A percentile compares a stretch with the other conserved stretches of the same genome.
Conservation (phyloP, 2,113 vertebrate species). For the Riparia riparia region DNA sequence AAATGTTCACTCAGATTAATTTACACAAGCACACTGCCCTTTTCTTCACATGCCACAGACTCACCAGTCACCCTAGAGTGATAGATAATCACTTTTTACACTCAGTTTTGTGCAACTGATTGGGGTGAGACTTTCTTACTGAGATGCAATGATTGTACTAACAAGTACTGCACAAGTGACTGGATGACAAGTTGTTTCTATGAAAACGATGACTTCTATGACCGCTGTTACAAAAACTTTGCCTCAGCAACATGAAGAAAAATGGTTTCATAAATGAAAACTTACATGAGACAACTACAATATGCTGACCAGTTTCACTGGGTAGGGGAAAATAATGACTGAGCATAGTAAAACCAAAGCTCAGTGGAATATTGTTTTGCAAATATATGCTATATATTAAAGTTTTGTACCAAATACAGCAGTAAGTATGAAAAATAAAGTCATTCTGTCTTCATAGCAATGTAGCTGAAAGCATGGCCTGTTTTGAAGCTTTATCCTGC, state of each 20-base stretch:
- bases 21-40: not conserved
- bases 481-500: not conserved
- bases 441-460: not conserved
- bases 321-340: not conserved
- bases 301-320: not conserved
- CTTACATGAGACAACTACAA: not conserved
- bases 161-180: not conserved
- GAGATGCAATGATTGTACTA: not conserved
- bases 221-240: not conserved
- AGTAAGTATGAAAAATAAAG: not conserved
- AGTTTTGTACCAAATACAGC: not conserved
- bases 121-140: not conserved
- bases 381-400: not conserved
- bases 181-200: not conserved
- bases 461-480: not conserved
- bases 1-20: not conserved
- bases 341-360: not conserved
- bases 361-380: not conserved
- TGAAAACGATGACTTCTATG: not conserved
- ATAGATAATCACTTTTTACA: not conserved
- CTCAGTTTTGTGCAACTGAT: not conserved
- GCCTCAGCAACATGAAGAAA: not conserved
- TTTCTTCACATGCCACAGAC: not conserved
- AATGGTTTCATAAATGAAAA: constrained; percentile 6
- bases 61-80: not conserved